Percentiles rank a stretch among this genome's conserved stretches.
phyloP scores from a whole-genome alignment of 2,797 vertebrate species.

The Eurystomus glaucurus region DNA sequence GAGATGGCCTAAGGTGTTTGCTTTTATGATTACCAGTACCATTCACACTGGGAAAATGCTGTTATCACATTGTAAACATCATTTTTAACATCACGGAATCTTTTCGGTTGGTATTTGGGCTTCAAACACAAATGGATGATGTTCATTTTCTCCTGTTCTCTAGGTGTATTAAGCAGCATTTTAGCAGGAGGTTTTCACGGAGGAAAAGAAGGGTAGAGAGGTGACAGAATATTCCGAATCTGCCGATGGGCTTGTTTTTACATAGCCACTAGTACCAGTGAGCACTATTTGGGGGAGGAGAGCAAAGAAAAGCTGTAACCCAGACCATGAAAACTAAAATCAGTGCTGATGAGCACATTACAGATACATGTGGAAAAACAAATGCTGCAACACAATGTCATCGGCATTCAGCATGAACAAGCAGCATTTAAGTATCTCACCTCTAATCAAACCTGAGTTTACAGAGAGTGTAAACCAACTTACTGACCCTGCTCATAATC shows the following conservation, averaged over 20 bases:
- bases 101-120: neutral
- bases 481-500: accelerated
- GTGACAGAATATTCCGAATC: neutral
- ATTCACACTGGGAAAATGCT: constrained; percentile 11
- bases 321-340: neutral
- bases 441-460: neutral
- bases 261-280: neutral
- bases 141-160: neutral
- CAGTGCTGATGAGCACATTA: neutral
- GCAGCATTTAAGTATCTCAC: neutral
- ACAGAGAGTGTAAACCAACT: neutral
- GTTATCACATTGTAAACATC: constrained; percentile 73
- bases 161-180: neutral
- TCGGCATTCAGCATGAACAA: neutral
- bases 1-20: constrained; percentile 70
- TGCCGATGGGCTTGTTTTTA: neutral
- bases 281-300: neutral
- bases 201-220: neutral
- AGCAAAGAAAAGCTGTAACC: neutral
- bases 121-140: neutral
- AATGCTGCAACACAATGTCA: neutral
- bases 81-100: constrained; percentile 31
- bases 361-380: neutral
- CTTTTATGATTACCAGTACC: constrained; percentile 44
- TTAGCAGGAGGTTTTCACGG: neutral